Base-by-base conservation (phyloP, 2,888 invertebrate genomes). In the Nomada flava region DNA sequence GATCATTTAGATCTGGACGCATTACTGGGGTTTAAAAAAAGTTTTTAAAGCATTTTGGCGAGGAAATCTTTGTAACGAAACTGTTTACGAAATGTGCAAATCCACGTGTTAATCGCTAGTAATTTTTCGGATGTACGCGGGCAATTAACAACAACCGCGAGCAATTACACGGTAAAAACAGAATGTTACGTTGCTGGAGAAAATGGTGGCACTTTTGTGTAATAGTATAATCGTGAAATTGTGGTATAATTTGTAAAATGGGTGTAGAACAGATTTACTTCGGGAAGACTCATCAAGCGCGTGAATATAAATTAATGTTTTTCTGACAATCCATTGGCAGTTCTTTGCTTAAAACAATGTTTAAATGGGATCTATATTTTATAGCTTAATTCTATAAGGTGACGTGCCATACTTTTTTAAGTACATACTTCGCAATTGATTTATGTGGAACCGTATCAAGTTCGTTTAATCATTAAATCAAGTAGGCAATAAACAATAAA, bases 81-180 rank as follows among this genome's bases (percentile, higher is more conserved):
- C 5, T 11, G 23, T 42, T 20, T 20, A 26, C 47, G 15, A 20
- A 50, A 18, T 36, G 59, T 36, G 29, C 3, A 29, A 44, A 44
- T 59, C 4, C 26, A 15, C n/a, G n/a, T 44, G 69, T 70, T 69
- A 59, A 59, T 44, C 26, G 57, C 47, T 47, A 2, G 9, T 26
- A 18, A 26, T 59, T 69, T n/a, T 26, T 47, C 11, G n/a, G 18
- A 44, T 42, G 18, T n/a, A 57, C n/a, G 44, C 18, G 44, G 11
- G 20, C 44, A n/a, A n/a, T 69, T 44, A 7, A 36, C 36, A 44
- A 26, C 69, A 36, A 67, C 29, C n/a, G 15, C 52, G 15, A 50
- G 64, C 50, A 67, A 67, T 67, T 67, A 53, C 67, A 3, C 36
- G 36, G 29, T 67, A 53, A 53, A 67, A 67, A 52, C 36, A 20